Percentiles rank a stretch among this genome's conserved stretches.
Conservation (phyloP, 2,888 invertebrate genomes). For the Chironomus riparius region DNA sequence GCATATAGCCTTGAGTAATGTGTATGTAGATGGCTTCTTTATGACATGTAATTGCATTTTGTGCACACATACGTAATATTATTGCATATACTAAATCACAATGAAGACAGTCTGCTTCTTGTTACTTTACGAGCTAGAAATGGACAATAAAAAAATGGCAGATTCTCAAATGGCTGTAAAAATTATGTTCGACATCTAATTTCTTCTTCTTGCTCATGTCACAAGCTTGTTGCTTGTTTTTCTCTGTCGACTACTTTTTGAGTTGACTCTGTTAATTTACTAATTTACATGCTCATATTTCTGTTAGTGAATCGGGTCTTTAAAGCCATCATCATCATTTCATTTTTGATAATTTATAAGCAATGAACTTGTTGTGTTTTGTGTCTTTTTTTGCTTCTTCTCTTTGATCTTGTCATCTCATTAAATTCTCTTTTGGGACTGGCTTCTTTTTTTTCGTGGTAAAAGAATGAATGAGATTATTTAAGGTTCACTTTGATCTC, state of each 20-base stretch:
- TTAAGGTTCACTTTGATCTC: too few species aligned
- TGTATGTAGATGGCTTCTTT: not conserved
- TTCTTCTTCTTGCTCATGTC: too few species aligned
- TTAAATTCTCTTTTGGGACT: not conserved
- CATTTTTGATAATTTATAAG: slow-evolving; percentile 1
- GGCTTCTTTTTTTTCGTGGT: not conserved
- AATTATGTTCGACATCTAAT: too few species aligned
- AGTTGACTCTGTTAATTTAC: not conserved
- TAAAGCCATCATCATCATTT: not conserved
- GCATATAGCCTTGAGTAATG: not conserved
- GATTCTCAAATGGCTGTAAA: too few species aligned
- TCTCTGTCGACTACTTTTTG: not conserved
- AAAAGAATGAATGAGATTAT: too few species aligned
- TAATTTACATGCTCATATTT: not conserved
- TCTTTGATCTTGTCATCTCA: slow-evolving; percentile 6
- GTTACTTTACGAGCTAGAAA: not conserved
- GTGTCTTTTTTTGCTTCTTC: slow-evolving; percentile 10
- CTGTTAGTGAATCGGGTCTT: not conserved
- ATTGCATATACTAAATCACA: not conserved
- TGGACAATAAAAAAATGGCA: not conserved
- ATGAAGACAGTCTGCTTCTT: not conserved
- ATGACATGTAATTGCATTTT: not conserved
- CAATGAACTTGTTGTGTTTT: not conserved
- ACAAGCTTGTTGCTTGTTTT: not conserved
- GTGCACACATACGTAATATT: not conserved